Evolutionary conservation across 2,797 vertebrate genomes (phyloP), one percentile per base, ranked within the genome.

Genomic region (Adelosebastes latens): DNA sequence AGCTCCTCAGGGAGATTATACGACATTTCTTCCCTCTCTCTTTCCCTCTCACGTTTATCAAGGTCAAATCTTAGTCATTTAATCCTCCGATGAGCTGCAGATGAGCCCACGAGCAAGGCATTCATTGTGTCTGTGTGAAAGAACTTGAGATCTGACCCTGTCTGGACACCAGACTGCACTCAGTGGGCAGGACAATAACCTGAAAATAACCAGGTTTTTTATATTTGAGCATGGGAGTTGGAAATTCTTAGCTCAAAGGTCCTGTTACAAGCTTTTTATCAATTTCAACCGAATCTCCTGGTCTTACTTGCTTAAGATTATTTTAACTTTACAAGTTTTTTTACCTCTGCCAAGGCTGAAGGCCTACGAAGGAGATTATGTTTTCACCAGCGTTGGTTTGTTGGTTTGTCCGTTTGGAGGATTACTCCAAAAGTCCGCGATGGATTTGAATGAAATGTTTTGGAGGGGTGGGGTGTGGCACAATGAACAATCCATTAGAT

Each of bases 1-100:
- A 75, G 77, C 64, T 79, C 86, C 80, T 68, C 42, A 0, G 89
- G 75, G 88, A 87, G 36, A 53, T 25, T 29, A 1, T n/a, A 69
- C 80, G 62, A 56, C 32, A n/a, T 4, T 16, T 52, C 52, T 31
- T 20, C 64, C 4, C 34, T 20, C 46, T 61, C 61, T 58, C 46
- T 60, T 22, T 39, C 53, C 53, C 49, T 73, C 39, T 31, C 56
- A 61, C 18, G 6, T 74, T 65, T 29, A 60, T 68, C 70, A 36
- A 64, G 46, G 73, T 79, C 53, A 46, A 4, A 29, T 55, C 68
- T 42, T 25, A 62, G 42, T 53, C 32, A 39, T 52, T 34, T 46
- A 55, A 74, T 81, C 79, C 24, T 58, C 66, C 5, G 8, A 62
- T 60, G 65, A 73, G 52, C 65, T 61, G 69, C 46, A 8, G 9